Evolutionary conservation across 2,113 vertebrate species (phyloP), one percentile per base, ranked within the genome.

Genomic region (Gnathonemus echidnorhynchus): DNA sequence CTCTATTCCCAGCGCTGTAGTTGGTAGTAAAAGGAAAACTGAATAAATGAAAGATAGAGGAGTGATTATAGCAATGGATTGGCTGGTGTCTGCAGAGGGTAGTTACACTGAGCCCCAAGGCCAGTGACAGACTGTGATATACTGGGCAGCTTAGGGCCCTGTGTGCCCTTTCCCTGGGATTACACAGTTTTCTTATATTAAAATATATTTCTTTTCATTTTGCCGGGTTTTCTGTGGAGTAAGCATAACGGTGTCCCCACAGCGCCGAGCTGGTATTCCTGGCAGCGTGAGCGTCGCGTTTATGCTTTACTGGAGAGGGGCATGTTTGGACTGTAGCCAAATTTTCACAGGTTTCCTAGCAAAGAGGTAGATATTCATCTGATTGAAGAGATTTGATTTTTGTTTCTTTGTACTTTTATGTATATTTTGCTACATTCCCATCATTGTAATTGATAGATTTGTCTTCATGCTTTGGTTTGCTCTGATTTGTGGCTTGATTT

Each of bases 61-160:
- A 21, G n/a, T 87, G 86, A 87, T 87, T 56, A 53, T 87, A 53
- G 49, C 86, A 87, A 53, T 87, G n/a, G 86, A 50, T 87, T 39
- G 27, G 50, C 50, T 87, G 5, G 86, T 27, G n/a, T 86, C 9
- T 86, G 21, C 83, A 86, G 83, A 86, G 74, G 17, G 35, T 2
- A 49, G 17, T 21, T 50, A 86, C 84, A 27, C 24, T 27, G 84
- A 31, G 46, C 86, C 86, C 50, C 52, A 35, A 49, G 86, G 49
- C 27, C 86, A 21, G 49, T 66, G 35, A 21, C 87, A 62, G 19
- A 87, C 86, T 45, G 17, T 62, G 87, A 88, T 88, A 85, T 66
- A 46, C 56, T 45, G 39, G 53, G 24, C 56, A 46, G 53, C 87
- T 88, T 62, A 58, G 46, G 56, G 86, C 10, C 15, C 17, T 0